phyloP scores from a whole-genome alignment of 2,113 vertebrate genomes.

The Gnathonemus echidnorhynchus region DNA sequence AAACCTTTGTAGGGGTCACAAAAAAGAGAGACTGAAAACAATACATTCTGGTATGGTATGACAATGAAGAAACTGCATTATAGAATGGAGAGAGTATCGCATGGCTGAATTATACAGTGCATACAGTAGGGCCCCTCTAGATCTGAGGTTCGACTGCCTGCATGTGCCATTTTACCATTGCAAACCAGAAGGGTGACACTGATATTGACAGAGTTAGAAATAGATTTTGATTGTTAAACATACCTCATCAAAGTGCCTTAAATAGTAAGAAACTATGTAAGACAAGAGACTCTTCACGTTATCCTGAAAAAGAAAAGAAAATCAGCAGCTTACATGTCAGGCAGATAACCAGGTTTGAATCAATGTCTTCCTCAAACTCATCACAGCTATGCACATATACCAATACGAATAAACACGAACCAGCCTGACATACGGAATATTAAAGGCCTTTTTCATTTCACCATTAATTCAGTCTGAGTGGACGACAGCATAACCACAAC shows the following conservation, averaged over 20 bases:
- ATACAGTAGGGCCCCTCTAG: not conserved
- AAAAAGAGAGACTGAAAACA: not conserved
- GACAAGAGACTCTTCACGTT: slow-evolving; percentile 81
- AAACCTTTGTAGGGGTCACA: not conserved
- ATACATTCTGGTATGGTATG: not conserved
- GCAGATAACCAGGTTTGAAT: not conserved
- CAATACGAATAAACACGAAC: not conserved
- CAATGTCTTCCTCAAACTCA: not conserved
- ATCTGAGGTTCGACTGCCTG: not conserved
- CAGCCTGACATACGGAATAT: not conserved
- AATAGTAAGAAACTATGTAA: slow-evolving; percentile 86
- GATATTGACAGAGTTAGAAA: not conserved
- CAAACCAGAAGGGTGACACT: slow-evolving; percentile 7
- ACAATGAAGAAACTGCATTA: not conserved
- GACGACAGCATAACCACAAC: not conserved
- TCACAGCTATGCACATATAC: not conserved
- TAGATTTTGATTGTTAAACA: slow-evolving; percentile 19
- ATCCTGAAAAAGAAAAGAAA: slow-evolving; percentile 64
- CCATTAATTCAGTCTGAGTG: not conserved
- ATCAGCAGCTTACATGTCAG: slow-evolving; percentile 12
- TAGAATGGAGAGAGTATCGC: slow-evolving; percentile 1
- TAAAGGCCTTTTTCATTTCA: not conserved
- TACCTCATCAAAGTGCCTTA: slow-evolving; percentile 91
- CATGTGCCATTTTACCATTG: not conserved
- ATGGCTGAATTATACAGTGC: not conserved